Percentiles rank a stretch among this genome's conserved stretches.
phyloP scores from a whole-genome alignment of 2,888 invertebrate species.

The Hedychridium roseum region DNA sequence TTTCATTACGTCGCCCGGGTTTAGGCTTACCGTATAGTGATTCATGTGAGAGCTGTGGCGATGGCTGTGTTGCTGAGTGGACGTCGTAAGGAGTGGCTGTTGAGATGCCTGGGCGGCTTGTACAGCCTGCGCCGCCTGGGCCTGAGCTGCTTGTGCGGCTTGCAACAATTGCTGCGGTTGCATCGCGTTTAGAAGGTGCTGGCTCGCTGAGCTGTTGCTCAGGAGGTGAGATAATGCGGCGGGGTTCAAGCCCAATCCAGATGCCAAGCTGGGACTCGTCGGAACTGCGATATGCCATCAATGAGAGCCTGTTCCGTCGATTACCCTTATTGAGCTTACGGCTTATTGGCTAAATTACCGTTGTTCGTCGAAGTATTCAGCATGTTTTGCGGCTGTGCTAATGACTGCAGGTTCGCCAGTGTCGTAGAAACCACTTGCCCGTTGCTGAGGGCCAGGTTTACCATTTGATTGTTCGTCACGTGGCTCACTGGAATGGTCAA shows the following conservation, averaged over 20 bases:
- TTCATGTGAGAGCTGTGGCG: slow-evolving; percentile 59
- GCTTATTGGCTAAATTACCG: no score
- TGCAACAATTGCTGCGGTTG: slow-evolving; percentile 72
- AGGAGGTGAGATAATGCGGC: slow-evolving; percentile 76
- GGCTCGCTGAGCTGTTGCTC: slow-evolving; percentile 74
- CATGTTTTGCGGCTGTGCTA: slow-evolving; percentile 77
- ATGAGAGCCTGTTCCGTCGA: no score
- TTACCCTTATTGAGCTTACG: no score
- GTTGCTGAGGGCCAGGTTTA: slow-evolving; percentile 83
- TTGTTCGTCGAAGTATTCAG: slow-evolving; percentile 66
- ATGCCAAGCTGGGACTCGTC: slow-evolving; percentile 73
- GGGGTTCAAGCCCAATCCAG: slow-evolving; percentile 73
- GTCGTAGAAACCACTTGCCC: slow-evolving; percentile 88
- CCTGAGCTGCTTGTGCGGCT: slow-evolving; percentile 59
- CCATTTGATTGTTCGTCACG: slow-evolving; percentile 79
- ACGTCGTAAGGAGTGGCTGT: slow-evolving; percentile 57
- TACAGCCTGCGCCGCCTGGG: slow-evolving; percentile 46
- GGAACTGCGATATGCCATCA: no score
- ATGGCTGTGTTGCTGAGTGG: slow-evolving; percentile 58
- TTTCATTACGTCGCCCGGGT: no score
- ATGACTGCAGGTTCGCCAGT: slow-evolving; percentile 79
- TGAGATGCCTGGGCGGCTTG: slow-evolving; percentile 55
- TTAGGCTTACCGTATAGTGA: slow-evolving; percentile 58
- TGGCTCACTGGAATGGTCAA: slow-evolving; percentile 94
- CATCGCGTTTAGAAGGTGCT: slow-evolving; percentile 79